Base-by-base conservation (phyloP, 1,140 invertebrate species). In the Saccostrea cuccullata region DNA sequence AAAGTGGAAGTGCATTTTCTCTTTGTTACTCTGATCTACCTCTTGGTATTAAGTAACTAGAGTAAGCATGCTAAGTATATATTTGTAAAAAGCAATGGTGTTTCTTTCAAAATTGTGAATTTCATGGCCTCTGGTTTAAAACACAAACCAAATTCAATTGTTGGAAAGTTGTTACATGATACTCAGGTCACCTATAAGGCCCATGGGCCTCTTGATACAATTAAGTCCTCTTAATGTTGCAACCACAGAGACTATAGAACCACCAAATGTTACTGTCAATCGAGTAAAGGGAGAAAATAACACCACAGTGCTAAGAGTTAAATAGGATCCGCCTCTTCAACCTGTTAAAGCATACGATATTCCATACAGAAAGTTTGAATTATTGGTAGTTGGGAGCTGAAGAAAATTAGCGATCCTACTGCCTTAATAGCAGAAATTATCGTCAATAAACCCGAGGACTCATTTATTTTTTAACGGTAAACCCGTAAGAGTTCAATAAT, bases 391-490 rank as follows among this genome's bases (percentile, higher is more conserved):
- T 89, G 89, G 89, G 23, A 82, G 20, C 56, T 89, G 2, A 86
- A 85, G 1, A 86, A 89, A 86, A 73, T 89, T 4, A 47, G 23
- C 5, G 82, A 89, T 77, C 86, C 83, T 47, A 55, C 23, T 13
- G 55, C 83, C 13, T 30, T 40, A 64, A 26, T 36, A 23, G 55
- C 83, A 20, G 73, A 85, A 30, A 89, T 89, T 17, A 36, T 70
- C 1, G 58, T 89, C 12, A 73, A 70, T 20, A 84, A 89, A 82
- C 83, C 86, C 4, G 84, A 85, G 9, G 67, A 85, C 56, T 86
- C 89, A 12, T 89, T 87, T n/a, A 89, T 89, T 55, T 89, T 15
- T 86, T 89, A n/a, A 86, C 56, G 86, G 86, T 3, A 77, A 77
- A 77, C 70, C 70, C 23, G 5, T 1, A 8, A 6, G 20, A 64